Evolutionary conservation across 2,113 vertebrate genomes (phyloP).

Genomic region (pig (Sus scrofa)): DNA sequence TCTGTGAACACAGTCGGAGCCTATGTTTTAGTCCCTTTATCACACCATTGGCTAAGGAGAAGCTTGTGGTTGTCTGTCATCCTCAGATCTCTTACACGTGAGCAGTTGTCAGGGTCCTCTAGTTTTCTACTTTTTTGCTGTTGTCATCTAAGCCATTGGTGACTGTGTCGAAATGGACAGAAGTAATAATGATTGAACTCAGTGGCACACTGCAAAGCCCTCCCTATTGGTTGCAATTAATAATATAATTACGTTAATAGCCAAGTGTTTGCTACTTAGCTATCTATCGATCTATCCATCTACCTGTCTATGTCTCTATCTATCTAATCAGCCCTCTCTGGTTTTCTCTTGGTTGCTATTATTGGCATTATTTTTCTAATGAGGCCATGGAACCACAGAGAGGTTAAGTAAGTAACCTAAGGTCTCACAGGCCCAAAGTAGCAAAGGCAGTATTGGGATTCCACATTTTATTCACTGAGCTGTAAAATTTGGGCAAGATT

Average conservation of each 20-base stretch:
- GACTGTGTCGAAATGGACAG: conserved; percentile 13
- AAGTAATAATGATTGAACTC: neutral
- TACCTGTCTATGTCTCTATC: neutral
- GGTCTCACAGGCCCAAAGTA: neutral
- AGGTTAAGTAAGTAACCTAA: neutral
- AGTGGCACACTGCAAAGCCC: neutral
- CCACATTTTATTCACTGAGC: neutral
- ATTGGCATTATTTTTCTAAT: neutral
- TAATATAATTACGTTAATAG: neutral
- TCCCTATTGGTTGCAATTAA: neutral
- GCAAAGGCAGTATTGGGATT: neutral
- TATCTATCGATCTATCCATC: neutral
- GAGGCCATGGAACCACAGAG: neutral
- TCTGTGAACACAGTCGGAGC: neutral
- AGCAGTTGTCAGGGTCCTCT: neutral
- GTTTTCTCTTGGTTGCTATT: neutral
- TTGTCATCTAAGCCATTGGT: neutral
- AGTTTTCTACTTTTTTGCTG: neutral
- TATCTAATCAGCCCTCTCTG: neutral
- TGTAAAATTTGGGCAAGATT: neutral
- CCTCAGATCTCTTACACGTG: neutral
- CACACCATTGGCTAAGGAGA: neutral
- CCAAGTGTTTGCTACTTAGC: neutral
- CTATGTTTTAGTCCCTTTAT: neutral
- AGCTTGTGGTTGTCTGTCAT: neutral